A percentile compares a stretch with the other conserved stretches of the same genome.
These are phyloP conservation scores for Etheostoma nigrum DNA, from an alignment of 2,797 vertebrate genomes.

Conservation along the genomic window DNA sequence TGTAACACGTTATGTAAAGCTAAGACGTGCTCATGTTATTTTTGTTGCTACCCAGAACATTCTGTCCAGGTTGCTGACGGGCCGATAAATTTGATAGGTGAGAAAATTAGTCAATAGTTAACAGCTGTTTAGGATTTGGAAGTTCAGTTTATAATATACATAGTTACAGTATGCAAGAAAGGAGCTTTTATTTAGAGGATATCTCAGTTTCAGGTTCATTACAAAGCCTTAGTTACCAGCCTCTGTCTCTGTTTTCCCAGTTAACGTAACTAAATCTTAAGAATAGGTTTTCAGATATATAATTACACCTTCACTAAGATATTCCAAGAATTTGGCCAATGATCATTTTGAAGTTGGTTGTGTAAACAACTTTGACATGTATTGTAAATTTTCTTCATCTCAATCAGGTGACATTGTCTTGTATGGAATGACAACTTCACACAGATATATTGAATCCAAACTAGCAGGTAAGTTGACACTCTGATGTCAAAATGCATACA, in stretches of 20 bases:
- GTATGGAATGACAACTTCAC: constrained; percentile 83
- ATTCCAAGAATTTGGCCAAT: background rate
- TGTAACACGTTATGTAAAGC: constrained; percentile 70
- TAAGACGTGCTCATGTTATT: constrained; percentile 72
- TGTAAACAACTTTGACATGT: background rate
- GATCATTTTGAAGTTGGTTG: background rate
- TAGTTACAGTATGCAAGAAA: background rate
- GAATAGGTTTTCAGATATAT: background rate
- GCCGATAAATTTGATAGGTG: constrained; percentile 45
- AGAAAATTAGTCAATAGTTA: constrained; percentile 28
- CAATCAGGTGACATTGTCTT: constrained; percentile 53
- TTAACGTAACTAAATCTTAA: background rate
- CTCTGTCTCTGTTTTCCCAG: background rate
- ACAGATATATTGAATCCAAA: constrained; percentile 78
- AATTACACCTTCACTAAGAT: background rate
- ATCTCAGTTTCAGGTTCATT: background rate
- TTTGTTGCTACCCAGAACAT: constrained; percentile 54
- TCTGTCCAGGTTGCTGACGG: constrained; percentile 21
- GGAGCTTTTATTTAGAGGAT: background rate
- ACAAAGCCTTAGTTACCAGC: background rate
- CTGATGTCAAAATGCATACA: constrained; percentile 4
- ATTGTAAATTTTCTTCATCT: background rate
- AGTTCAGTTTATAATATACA: background rate
- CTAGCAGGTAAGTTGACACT: constrained; percentile 70
- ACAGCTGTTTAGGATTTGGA: constrained; percentile 49